Conservation (phyloP, 2,888 invertebrate species). For the Hirtodrosophila cameraria region DNA sequence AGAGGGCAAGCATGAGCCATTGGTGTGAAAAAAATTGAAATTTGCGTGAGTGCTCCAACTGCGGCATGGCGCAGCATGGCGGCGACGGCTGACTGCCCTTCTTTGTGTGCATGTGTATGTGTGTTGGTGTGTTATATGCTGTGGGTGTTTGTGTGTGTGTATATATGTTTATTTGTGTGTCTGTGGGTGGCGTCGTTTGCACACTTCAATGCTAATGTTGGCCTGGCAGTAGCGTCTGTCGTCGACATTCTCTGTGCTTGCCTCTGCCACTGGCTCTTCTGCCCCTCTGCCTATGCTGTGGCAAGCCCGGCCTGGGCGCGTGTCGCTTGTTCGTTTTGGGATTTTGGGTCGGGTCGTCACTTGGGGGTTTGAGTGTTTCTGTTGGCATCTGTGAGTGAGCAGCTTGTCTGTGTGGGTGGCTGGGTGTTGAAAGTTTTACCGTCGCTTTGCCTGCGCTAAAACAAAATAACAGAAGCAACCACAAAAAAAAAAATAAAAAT, state of each 20-base stretch:
- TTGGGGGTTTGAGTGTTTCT: constrained; percentile 14
- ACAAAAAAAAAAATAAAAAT: too few species aligned
- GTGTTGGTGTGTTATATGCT: too few species aligned
- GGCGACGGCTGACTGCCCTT: constrained; percentile 57
- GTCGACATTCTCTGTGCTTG: constrained; percentile 69
- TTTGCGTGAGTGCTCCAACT: constrained; percentile 79
- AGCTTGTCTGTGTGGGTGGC: constrained; percentile 38
- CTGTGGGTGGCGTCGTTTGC: constrained; percentile 74
- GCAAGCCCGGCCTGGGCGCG: constrained; percentile 63
- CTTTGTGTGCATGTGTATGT: constrained; percentile 19
- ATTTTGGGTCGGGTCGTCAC: constrained; percentile 63
- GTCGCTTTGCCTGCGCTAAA: constrained; percentile 35
- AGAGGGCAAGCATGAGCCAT: constrained; percentile 77
- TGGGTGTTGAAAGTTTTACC: constrained; percentile 50
- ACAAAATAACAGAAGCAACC: constrained; percentile 40
- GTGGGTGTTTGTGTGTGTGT: constrained; percentile 8
- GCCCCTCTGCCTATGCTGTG: constrained; percentile 35
- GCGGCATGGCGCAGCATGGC: constrained; percentile 59
- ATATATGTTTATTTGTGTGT: constrained; percentile 42
- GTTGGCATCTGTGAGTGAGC: constrained; percentile 27
- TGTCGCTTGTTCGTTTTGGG: constrained; percentile 77
- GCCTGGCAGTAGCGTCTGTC: constrained; percentile 76
- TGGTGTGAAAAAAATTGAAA: constrained; percentile 83
- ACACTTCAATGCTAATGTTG: constrained; percentile 81
- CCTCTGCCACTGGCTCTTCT: too few species aligned